Percentiles rank a stretch among this genome's conserved stretches.
phyloP scores from a whole-genome alignment of 1,140 invertebrate species.

The Cephus cinctus region DNA sequence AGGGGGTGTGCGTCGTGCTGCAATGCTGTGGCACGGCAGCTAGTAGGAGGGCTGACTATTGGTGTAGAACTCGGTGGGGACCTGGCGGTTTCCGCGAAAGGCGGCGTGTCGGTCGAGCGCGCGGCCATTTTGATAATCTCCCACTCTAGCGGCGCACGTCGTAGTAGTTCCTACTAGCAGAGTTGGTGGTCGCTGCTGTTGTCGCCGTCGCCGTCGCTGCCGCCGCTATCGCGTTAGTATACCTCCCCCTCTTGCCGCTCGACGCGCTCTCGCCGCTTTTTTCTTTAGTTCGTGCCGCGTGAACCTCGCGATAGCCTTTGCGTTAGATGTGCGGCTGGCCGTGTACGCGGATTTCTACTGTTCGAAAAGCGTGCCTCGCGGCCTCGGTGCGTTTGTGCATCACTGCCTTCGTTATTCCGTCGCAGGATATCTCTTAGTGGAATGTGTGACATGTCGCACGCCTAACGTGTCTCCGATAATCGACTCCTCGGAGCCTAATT shows the following conservation, averaged over 20 bases:
- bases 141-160: constrained; percentile 33
- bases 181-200: no score
- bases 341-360: constrained; percentile 19
- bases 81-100: constrained; percentile 37
- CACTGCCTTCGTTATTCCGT: constrained; percentile 7
- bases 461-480: no score
- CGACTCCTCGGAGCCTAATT: no score
- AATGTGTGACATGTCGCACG: not conserved
- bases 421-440: constrained; percentile 5
- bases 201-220: no score
- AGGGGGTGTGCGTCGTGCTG: not conserved
- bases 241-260: constrained; percentile 2
- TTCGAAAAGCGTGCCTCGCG: constrained; percentile 1
- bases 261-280: constrained; percentile 2
- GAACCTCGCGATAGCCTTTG: constrained; percentile 17
- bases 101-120: constrained; percentile 44
- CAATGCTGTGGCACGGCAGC: constrained; percentile 20
- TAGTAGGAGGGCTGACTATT: constrained; percentile 12
- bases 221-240: no score
- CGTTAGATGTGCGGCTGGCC: constrained; percentile 13
- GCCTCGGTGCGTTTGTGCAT: constrained; percentile 7
- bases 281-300: constrained; percentile 1
- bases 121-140: constrained; percentile 55
- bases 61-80: not conserved
- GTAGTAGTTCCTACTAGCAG: no score